Evolutionary conservation across 2,888 invertebrate species (phyloP).

Genomic region (Coenonympha glycerion): DNA sequence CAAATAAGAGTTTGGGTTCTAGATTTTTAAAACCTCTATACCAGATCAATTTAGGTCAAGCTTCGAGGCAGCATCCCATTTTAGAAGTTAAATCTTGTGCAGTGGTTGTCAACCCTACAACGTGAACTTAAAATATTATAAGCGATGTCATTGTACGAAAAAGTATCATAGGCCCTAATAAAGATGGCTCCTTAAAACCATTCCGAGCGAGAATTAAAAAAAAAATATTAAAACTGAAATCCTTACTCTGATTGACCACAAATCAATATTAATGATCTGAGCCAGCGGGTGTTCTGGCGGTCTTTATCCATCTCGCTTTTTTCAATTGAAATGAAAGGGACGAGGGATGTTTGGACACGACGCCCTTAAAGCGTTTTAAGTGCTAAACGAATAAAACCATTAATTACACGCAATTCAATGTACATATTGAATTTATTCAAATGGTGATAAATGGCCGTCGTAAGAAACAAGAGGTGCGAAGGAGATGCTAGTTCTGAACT

Average conservation of each 20-base stretch:
- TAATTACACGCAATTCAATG: conserved; percentile 75
- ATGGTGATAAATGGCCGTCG: conserved; percentile 70
- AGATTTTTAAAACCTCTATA: no score
- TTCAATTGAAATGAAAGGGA: conserved; percentile 40
- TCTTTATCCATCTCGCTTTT: conserved; percentile 42
- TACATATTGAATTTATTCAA: conserved; percentile 77
- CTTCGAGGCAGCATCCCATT: no score
- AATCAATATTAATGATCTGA: conserved; percentile 77
- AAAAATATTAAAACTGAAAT: conserved; percentile 74
- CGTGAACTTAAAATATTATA: conserved; percentile 23
- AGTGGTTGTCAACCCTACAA: conserved; percentile 7
- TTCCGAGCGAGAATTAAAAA: conserved; percentile 40
- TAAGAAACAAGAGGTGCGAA: conserved; percentile 66
- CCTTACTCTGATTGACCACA: conserved; percentile 77
- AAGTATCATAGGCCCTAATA: conserved; percentile 36
- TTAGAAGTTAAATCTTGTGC: no score
- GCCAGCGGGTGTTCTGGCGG: conserved; percentile 65
- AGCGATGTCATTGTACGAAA: conserved; percentile 31
- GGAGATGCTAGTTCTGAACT: conserved; percentile 33
- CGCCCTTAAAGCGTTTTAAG: conserved; percentile 73
- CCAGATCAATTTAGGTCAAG: no score
- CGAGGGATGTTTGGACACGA: conserved; percentile 67
- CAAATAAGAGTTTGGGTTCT: no score
- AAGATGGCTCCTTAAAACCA: conserved; percentile 48
- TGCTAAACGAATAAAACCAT: conserved; percentile 77